Percentiles rank a stretch among this genome's conserved stretches.
phyloP scores from a whole-genome alignment of 2,888 invertebrate genomes.

The Stenodera caucasica region DNA sequence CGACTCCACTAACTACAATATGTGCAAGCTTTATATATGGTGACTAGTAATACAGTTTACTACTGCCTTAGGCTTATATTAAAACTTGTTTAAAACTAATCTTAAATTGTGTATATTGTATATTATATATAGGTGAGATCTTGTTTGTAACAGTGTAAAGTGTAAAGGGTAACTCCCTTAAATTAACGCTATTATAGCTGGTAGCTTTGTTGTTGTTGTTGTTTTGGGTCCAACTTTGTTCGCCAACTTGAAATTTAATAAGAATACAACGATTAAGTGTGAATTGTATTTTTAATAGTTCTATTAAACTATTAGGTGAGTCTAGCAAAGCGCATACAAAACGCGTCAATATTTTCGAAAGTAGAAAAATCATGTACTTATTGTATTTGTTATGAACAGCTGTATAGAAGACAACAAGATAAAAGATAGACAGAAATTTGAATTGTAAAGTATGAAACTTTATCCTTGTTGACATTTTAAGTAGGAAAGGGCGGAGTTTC shows the following conservation, averaged over 20 bases:
- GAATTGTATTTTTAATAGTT: not conserved
- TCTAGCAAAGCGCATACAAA: constrained; percentile 21
- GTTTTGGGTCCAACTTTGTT: not conserved
- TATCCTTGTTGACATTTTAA: not conserved
- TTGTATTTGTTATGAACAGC: not conserved
- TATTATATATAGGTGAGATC: not conserved
- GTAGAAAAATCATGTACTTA: not conserved
- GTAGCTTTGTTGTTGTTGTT: not conserved
- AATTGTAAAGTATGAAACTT: constrained; percentile 5
- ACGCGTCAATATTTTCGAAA: constrained; percentile 10
- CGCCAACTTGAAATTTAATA: not conserved
- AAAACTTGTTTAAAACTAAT: constrained; percentile 31
- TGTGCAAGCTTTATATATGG: constrained; percentile 24
- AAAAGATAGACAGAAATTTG: not conserved
- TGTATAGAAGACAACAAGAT: not conserved
- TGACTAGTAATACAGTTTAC: constrained; percentile 8
- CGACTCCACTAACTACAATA: constrained; percentile 32
- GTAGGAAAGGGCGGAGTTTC: not conserved
- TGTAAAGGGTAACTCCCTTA: not conserved
- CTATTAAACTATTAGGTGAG: constrained; percentile 17
- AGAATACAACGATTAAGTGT: not conserved
- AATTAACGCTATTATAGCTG: constrained; percentile 9
- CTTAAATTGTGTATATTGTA: constrained; percentile 21
- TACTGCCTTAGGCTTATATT: constrained; percentile 29
- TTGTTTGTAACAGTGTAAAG: constrained; percentile 5